These are phyloP conservation scores for Hemistola chrysoprasaria DNA, from an alignment of 2,888 invertebrate genomes.

Conservation along the genomic window DNA sequence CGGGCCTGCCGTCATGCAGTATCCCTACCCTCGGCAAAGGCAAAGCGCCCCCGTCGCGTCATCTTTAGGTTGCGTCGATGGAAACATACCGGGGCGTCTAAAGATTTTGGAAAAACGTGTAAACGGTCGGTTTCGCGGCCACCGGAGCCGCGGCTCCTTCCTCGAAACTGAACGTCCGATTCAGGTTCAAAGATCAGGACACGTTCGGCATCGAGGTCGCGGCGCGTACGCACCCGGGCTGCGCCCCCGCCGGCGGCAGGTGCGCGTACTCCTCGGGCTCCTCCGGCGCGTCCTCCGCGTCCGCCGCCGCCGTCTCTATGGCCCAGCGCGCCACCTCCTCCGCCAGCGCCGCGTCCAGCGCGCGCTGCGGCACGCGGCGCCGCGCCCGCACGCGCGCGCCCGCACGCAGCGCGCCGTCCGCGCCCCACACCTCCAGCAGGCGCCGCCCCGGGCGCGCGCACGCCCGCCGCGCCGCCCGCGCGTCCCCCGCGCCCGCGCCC, in stretches of 20 bases:
- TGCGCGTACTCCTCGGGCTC: slow-evolving; percentile 43
- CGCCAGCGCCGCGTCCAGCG: slow-evolving; percentile 83
- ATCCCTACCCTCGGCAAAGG: no score
- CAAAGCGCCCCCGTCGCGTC: no score
- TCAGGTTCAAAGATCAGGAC: no score
- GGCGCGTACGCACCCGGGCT: slow-evolving; percentile 1
- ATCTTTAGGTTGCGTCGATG: no score
- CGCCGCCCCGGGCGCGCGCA: slow-evolving; percentile 80
- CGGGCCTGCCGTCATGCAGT: no score
- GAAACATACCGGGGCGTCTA: no score
- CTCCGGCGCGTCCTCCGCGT: slow-evolving; percentile 6
- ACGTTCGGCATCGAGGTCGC: slow-evolving; percentile 5
- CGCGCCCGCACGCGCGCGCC: slow-evolving; percentile 82
- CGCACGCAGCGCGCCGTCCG: slow-evolving; percentile 85
- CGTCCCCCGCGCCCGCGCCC: slow-evolving; percentile 36
- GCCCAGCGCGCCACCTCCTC: slow-evolving; percentile 61
- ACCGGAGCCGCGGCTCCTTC: no score
- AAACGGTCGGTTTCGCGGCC: no score
- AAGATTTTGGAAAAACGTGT: no score
- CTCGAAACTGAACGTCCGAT: no score
- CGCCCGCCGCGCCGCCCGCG: slow-evolving; percentile 80
- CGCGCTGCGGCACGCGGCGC: slow-evolving; percentile 85
- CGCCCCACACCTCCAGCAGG: slow-evolving; percentile 85
- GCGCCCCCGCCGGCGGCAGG: slow-evolving; percentile 27
- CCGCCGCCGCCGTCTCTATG: slow-evolving; percentile 31